Conservation (phyloP, 2,888 invertebrate species). For the Diogma glabrata region DNA sequence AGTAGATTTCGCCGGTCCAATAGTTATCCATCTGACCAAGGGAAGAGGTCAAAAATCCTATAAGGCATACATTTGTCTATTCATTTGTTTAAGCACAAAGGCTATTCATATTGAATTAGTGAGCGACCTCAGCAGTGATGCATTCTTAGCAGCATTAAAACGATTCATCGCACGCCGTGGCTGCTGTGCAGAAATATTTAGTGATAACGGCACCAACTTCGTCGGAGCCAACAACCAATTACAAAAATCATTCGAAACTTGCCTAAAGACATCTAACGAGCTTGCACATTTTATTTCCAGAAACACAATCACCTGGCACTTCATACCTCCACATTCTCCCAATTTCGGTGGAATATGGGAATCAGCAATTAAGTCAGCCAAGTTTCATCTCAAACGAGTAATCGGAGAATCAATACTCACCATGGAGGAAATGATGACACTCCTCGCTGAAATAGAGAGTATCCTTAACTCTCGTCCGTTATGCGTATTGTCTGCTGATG, state of each 20-base stretch:
- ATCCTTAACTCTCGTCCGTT: not conserved
- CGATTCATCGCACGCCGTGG: not conserved
- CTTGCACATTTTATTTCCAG: not conserved
- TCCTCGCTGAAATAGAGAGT: not conserved
- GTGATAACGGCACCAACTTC: too few species aligned
- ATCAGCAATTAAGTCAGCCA: not conserved
- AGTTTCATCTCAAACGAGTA: not conserved
- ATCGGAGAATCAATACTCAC: not conserved
- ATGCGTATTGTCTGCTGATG: not conserved
- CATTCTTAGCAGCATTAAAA: not conserved
- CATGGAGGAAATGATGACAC: too few species aligned
- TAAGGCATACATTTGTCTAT: not conserved
- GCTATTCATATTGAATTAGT: not conserved
- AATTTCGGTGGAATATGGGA: not conserved
- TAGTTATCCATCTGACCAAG: not conserved
- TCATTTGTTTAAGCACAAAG: not conserved
- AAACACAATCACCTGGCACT: not conserved
- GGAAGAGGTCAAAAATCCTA: not conserved
- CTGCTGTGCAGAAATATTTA: not conserved
- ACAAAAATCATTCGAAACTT: too few species aligned
- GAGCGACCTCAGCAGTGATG: not conserved
- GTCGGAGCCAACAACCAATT: not conserved
- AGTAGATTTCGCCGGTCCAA: not conserved
- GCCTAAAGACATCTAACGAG: not conserved
- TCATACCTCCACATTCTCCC: not conserved